Evolutionary conservation across 2,113 vertebrate species (phyloP).

Genomic region (Dissostichus mawsoni): DNA sequence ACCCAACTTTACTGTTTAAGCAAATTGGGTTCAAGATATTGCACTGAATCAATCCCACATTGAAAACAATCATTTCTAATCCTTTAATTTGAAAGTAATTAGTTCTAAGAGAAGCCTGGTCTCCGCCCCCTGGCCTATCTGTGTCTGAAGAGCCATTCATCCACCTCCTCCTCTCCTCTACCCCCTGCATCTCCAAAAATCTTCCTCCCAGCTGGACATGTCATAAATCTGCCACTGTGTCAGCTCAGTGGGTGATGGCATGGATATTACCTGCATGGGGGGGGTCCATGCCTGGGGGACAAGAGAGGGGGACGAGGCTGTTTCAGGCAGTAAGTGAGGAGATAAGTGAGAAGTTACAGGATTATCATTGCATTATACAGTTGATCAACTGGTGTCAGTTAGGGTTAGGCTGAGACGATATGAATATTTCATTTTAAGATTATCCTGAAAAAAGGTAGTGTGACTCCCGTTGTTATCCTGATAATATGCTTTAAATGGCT

Average conservation of each 20-base stretch:
- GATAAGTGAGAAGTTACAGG: conserved; percentile 16
- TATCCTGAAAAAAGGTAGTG: too few relatives aligned
- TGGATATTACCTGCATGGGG: conserved; percentile 74
- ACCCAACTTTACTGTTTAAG: neutral
- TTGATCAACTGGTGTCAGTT: neutral
- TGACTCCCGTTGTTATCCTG: too few relatives aligned
- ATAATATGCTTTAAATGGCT: too few relatives aligned
- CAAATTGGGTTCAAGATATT: conserved; percentile 3
- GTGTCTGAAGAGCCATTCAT: conserved; percentile 53
- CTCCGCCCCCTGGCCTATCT: conserved; percentile 45
- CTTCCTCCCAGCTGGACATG: conserved; percentile 77
- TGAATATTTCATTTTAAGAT: too few relatives aligned
- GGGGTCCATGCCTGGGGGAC: conserved; percentile 59
- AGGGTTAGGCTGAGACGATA: too few relatives aligned
- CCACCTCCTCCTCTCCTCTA: conserved; percentile 33
- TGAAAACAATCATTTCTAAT: conserved; percentile 27
- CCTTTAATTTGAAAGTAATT: conserved; percentile 62
- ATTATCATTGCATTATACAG: neutral
- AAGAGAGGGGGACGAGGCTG: conserved; percentile 1
- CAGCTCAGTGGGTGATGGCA: conserved; percentile 74
- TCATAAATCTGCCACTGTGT: conserved; percentile 82
- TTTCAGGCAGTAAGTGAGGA: conserved; percentile 3
- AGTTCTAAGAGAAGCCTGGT: conserved; percentile 13
- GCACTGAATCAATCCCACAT: neutral
- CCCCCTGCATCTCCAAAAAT: conserved; percentile 72